phyloP scores from a whole-genome alignment of 2,888 invertebrate genomes.

The Yponomeuta evonymella region DNA sequence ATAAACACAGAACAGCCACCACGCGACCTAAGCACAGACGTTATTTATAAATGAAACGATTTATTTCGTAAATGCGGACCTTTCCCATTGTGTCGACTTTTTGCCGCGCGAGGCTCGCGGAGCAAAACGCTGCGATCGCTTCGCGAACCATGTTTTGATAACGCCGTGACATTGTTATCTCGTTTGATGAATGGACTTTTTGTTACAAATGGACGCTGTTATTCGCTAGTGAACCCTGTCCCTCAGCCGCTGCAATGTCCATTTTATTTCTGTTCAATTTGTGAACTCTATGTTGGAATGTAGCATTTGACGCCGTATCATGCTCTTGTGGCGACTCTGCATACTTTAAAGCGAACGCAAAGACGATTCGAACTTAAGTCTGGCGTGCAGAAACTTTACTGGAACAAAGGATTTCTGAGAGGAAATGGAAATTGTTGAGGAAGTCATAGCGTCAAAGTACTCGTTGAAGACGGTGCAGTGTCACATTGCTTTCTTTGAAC shows the following conservation, averaged over 20 bases:
- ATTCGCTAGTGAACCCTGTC: slow-evolving; percentile 58
- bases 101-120: slow-evolving; percentile 36
- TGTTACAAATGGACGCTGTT: slow-evolving; percentile 69
- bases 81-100: slow-evolving; percentile 64
- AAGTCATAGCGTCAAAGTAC: slow-evolving; percentile 53
- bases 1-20: slow-evolving; percentile 17
- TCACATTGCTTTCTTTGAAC: slow-evolving; percentile 45
- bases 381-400: slow-evolving; percentile 45
- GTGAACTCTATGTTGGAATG: slow-evolving; percentile 8
- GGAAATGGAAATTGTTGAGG: slow-evolving; percentile 64
- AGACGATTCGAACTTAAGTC: slow-evolving; percentile 48
- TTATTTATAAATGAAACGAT: slow-evolving; percentile 44
- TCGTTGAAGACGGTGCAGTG: slow-evolving; percentile 43
- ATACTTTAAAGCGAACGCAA: slow-evolving; percentile 32
- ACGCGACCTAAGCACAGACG: slow-evolving; percentile 21
- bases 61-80: slow-evolving; percentile 47
- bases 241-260: slow-evolving; percentile 25
- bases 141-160: slow-evolving; percentile 70
- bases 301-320: background rate
- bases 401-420: slow-evolving; percentile 42
- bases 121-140: slow-evolving; percentile 67
- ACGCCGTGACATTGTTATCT: slow-evolving; percentile 70
- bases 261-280: slow-evolving; percentile 1
- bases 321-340: slow-evolving; percentile 26
- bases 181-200: slow-evolving; percentile 71